These are phyloP conservation scores for Clarias pachynema DNA, from an alignment of 2,797 vertebrate species.

Conservation along the genomic window DNA sequence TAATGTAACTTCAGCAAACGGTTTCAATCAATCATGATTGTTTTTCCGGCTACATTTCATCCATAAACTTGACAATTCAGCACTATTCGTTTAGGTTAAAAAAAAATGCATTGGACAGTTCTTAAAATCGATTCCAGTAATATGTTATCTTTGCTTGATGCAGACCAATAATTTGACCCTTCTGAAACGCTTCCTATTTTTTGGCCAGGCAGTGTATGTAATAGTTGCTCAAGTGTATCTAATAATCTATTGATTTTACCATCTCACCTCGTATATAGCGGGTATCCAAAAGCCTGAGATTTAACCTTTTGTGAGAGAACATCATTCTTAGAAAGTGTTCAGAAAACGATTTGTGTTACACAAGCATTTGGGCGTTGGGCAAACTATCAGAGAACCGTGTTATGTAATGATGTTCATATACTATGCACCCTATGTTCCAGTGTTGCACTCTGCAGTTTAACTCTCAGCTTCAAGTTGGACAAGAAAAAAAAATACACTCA, in stretches of 20 bases:
- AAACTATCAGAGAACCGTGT: conserved; percentile 19
- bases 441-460: conserved; percentile 4
- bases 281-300: conserved; percentile 1
- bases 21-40: too few relatives aligned
- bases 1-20: too few relatives aligned
- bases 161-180: too few relatives aligned
- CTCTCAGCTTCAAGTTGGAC: not conserved
- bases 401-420: conserved; percentile 27
- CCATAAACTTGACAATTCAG: too few relatives aligned
- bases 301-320: conserved; percentile 15
- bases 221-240: not conserved
- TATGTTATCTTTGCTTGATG: too few relatives aligned
- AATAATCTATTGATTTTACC: conserved; percentile 1
- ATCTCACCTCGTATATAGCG: not conserved
- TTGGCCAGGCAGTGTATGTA: too few relatives aligned
- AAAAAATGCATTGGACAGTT: too few relatives aligned
- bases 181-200: too few relatives aligned
- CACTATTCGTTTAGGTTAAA: too few relatives aligned
- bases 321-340: conserved; percentile 42
- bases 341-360: conserved; percentile 27
- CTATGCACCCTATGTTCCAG: conserved; percentile 22
- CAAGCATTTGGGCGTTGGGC: conserved; percentile 22
- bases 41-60: too few relatives aligned
- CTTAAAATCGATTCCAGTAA: too few relatives aligned
- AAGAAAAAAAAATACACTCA: not conserved